Evolutionary conservation across 2,113 vertebrate species (phyloP), one percentile per base, ranked within the genome.

Genomic region (Pampusana beccarii): DNA sequence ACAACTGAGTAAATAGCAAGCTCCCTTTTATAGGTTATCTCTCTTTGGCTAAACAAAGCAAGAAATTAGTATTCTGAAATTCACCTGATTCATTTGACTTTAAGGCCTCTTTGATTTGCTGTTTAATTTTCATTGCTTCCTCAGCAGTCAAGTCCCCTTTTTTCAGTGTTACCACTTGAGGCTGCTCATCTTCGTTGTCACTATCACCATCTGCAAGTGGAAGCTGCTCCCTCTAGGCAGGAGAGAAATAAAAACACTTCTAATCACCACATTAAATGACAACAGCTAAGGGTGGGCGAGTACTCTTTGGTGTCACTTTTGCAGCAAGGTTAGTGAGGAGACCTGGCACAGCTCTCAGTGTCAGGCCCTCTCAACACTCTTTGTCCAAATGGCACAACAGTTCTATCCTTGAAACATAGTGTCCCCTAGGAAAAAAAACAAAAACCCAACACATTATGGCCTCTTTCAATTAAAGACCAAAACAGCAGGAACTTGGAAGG

Each of bases 81-180:
- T 66, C 88, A 97, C 96, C 96, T 95, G 88, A 71, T 90, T 95
- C 95, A 92, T 98, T 98, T 97, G 98, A 97, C 97, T 90, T 98
- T 88, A 92, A 96, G 80, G 95, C 91, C 24, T 84, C 97, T 64
- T 97, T 98, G 40, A 96, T 97, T 56, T 98, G 92, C 12, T 94
- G 96, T 95, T 99, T 99, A 58, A 99, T 97, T 91, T 99, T 98
- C 96, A 98, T 97, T n/a, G 98, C 98, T 62, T 99, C 99, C 44
- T 99, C 99, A 0, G 97, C 98, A 25, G 97, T 98, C 79, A 99
- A 95, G 82, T 99, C 99, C 67, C 99, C 99, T 58, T 98, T 98
- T 87, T 98, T 98, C 53, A 99, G 95, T 9, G 99, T 98, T 16
- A 99, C 99, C 33, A 99, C 98, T 74, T 99, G 99, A 25, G 99